Evolutionary conservation across 2,113 vertebrate species (phyloP).

Genomic region (Puffinus mauretanicus): DNA sequence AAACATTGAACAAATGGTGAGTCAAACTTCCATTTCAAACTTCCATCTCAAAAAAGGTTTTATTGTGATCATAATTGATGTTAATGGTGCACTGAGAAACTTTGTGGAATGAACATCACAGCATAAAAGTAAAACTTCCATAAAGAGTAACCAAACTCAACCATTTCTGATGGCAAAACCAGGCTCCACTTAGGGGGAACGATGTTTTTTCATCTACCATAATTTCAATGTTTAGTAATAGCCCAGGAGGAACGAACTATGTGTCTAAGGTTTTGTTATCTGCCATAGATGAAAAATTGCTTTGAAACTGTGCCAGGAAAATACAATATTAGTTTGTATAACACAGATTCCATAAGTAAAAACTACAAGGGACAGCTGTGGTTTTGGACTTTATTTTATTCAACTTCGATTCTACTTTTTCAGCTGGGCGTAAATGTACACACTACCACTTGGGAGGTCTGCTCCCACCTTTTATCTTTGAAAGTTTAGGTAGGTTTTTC

Average conservation of each 20-base stretch:
- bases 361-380: slow-evolving; percentile 18
- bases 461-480: not conserved
- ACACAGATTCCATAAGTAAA: not conserved
- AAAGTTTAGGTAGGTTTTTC: not conserved
- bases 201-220: not conserved
- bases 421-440: not conserved
- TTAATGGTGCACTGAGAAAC: not conserved
- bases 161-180: not conserved
- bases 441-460: slow-evolving; percentile 12
- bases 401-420: not conserved
- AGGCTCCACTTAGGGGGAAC: not conserved
- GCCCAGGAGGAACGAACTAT: not conserved
- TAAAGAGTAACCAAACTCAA: not conserved
- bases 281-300: not conserved
- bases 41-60: not conserved
- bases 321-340: not conserved
- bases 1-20: not conserved
- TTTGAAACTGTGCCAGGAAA: slow-evolving; percentile 10
- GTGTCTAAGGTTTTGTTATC: not conserved
- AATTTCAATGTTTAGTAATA: not conserved
- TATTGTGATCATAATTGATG: too few relatives aligned
- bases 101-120: not conserved
- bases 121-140: not conserved
- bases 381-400: not conserved
- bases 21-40: not conserved